Percentiles rank a stretch among this genome's conserved stretches.
These are phyloP conservation scores for Corythornis cristatus DNA, from an alignment of 2,113 vertebrate genomes.

Conservation along the genomic window DNA sequence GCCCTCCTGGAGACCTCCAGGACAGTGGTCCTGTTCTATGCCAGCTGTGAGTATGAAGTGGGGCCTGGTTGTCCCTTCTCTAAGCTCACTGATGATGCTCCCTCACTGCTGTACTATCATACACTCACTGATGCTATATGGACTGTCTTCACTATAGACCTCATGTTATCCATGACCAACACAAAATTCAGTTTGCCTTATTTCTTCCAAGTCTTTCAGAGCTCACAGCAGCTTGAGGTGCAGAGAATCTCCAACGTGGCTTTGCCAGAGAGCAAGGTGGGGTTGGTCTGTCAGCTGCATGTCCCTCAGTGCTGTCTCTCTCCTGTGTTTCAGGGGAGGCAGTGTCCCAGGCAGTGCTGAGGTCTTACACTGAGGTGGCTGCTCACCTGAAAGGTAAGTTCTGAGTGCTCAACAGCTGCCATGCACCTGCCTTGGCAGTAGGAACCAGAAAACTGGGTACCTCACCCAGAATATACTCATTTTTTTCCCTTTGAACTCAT, in stretches of 20 bases:
- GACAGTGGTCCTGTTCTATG: conserved; percentile 88
- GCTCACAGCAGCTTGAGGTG: background rate
- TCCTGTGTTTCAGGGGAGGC: conserved; percentile 86
- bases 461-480: background rate
- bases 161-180: too few species aligned
- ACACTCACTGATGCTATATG: too few species aligned
- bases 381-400: conserved; percentile 82
- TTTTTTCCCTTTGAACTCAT: background rate
- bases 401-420: background rate
- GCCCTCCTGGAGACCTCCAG: conserved; percentile 61
- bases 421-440: background rate
- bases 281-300: background rate
- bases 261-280: background rate
- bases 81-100: background rate
- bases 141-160: too few species aligned
- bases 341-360: conserved; percentile 85
- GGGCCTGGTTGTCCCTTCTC: background rate
- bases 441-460: background rate
- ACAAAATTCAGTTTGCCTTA: background rate
- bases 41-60: conserved; percentile 84
- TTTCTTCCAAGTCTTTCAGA: background rate
- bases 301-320: background rate
- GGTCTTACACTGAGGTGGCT: conserved; percentile 82
- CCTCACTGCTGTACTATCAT: too few species aligned
- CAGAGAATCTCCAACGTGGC: fast-evolving